phyloP scores from a whole-genome alignment of 1,140 invertebrate genomes.

The Phthorimaea operculella region DNA sequence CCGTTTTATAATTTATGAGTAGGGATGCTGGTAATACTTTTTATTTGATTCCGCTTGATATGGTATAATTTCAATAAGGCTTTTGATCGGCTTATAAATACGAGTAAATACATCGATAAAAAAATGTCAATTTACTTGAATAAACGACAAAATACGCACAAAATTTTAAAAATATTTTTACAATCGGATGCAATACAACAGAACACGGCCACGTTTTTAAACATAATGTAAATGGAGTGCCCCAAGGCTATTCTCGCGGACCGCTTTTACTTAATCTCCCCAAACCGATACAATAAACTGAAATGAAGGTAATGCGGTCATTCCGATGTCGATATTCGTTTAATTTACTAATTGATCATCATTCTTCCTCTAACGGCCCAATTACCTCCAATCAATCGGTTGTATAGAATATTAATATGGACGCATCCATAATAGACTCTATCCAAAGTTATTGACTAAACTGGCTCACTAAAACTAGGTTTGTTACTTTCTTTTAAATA shows the following conservation, averaged over 20 bases:
- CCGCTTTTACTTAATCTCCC: constrained; percentile 11
- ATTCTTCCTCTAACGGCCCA: constrained; percentile 58
- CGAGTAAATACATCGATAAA: too few species aligned
- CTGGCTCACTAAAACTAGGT: too few species aligned
- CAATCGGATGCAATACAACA: too few species aligned
- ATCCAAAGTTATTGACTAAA: too few species aligned
- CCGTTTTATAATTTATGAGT: background rate
- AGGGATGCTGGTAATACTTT: background rate
- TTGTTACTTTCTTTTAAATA: too few species aligned
- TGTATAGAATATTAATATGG: constrained; percentile 45
- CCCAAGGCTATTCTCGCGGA: constrained; percentile 15
- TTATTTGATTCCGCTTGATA: too few species aligned
- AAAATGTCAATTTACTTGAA: too few species aligned
- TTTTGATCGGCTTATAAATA: too few species aligned
- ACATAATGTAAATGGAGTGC: constrained; percentile 10
- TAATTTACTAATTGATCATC: constrained; percentile 64
- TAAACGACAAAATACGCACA: too few species aligned
- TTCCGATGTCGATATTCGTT: constrained; percentile 34
- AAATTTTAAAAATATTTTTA: too few species aligned
- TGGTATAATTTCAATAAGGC: too few species aligned
- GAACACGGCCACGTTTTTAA: background rate
- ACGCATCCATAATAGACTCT: constrained; percentile 37
- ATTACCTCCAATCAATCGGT: constrained; percentile 63
- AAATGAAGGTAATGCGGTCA: constrained; percentile 20
- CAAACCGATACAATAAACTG: constrained; percentile 2